Conservation (phyloP, 2,797 vertebrate genomes). For the Heteromormyrus szaboi region DNA sequence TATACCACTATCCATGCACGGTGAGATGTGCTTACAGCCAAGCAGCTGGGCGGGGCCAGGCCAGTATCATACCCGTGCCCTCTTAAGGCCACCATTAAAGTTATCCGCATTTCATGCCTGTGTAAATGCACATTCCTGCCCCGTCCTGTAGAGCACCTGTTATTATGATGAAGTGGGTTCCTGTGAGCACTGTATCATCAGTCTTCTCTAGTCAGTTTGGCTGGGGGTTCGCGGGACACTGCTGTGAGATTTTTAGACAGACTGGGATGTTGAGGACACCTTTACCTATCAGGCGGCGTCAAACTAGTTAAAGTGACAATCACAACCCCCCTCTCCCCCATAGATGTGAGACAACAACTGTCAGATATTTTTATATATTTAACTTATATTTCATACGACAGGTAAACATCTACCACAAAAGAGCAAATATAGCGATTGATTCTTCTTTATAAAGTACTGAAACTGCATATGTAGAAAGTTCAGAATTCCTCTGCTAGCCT, state of each 20-base stretch:
- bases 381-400: background rate
- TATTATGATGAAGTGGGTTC: slow-evolving; percentile 75
- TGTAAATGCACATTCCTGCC: slow-evolving; percentile 58
- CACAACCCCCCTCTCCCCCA: background rate
- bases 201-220: background rate
- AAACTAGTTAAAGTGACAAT: background rate
- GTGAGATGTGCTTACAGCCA: background rate
- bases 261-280: background rate
- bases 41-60: background rate
- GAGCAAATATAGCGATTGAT: background rate
- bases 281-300: background rate
- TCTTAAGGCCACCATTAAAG: slow-evolving; percentile 30
- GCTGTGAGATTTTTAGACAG: background rate
- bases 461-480: background rate
- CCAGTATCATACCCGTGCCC: background rate
- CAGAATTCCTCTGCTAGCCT: background rate
- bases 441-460: background rate
- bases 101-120: slow-evolving; percentile 55
- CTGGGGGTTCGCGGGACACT: background rate
- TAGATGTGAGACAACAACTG: background rate
- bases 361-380: background rate
- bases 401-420: background rate
- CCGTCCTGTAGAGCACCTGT: slow-evolving; percentile 77
- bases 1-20: background rate
- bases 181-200: background rate